phyloP scores from a whole-genome alignment of 92 coral and sea anemone genomes.

The Actinostola sp. region DNA sequence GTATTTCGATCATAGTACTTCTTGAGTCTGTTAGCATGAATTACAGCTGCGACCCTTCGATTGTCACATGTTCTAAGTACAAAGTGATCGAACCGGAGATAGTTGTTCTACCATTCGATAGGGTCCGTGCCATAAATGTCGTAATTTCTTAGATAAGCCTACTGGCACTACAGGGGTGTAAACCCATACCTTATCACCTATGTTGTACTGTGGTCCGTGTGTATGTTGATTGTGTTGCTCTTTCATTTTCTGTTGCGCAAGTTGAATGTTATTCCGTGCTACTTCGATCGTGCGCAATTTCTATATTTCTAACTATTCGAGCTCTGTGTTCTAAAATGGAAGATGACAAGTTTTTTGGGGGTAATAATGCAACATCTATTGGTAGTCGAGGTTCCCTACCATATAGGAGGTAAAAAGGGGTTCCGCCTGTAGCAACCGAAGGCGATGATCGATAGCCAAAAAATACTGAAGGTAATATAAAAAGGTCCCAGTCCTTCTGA shows the following conservation, averaged over 20 bases:
- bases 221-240: constrained; percentile 47
- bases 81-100: constrained; percentile 45
- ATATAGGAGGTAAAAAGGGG: constrained; percentile 53
- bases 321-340: constrained; percentile 26
- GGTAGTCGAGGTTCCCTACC: constrained; percentile 60
- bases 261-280: constrained; percentile 44
- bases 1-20: constrained; percentile 11
- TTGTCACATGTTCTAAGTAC: constrained; percentile 54
- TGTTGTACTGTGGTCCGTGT: constrained; percentile 9
- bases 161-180: constrained; percentile 35
- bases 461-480: no score
- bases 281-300: constrained; percentile 40
- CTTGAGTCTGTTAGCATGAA: constrained; percentile 44
- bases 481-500: constrained; percentile 57
- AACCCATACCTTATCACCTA: constrained; percentile 67
- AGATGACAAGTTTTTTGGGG: constrained; percentile 35
- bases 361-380: constrained; percentile 28
- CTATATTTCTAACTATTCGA: constrained; percentile 39
- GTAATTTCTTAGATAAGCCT: constrained; percentile 48
- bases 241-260: constrained; percentile 49
- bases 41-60: constrained; percentile 45
- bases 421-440: constrained; percentile 40
- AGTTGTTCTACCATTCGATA: constrained; percentile 47
- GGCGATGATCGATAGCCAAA: constrained; percentile 53
- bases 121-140: constrained; percentile 61